phyloP scores from a whole-genome alignment of 2,797 vertebrate genomes.

The Sebastes trivittatus region DNA sequence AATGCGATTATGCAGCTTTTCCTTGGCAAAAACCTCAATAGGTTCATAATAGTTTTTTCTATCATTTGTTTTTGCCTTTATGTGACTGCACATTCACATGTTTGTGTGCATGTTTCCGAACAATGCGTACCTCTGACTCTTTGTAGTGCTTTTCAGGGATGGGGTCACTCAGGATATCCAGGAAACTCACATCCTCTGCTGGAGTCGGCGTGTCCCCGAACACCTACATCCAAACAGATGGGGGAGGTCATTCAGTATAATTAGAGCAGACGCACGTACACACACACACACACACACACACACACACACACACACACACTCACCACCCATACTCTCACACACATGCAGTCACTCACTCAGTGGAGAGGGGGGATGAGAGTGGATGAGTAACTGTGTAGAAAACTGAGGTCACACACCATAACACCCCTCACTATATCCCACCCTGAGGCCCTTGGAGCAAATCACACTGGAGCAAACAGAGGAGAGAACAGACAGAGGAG shows the following conservation, averaged over 20 bases:
- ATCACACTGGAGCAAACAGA: constrained; percentile 59
- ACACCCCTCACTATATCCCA: constrained; percentile 65
- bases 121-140: constrained; percentile 75
- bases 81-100: background rate
- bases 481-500: constrained; percentile 39
- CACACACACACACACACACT: background rate
- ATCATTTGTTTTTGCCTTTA: background rate
- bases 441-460: constrained; percentile 62
- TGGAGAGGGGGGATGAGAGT: constrained; percentile 46
- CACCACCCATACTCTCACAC: constrained; percentile 5
- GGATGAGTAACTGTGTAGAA: constrained; percentile 70
- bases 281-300: background rate
- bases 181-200: constrained; percentile 74
- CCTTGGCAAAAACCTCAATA: background rate
- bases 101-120: constrained; percentile 1
- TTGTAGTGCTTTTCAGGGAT: constrained; percentile 85
- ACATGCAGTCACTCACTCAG: constrained; percentile 44
- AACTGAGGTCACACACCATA: constrained; percentile 73
- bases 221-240: constrained; percentile 77
- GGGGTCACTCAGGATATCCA: constrained; percentile 86
- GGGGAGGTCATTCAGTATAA: constrained; percentile 56
- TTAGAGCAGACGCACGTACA: constrained; percentile 28
- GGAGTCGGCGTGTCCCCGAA: constrained; percentile 82
- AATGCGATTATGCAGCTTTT: background rate
- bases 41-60: background rate